Percentiles rank a stretch among this genome's conserved stretches.
phyloP scores from a whole-genome alignment of 2,888 invertebrate species.

The Galeruca laticollis region DNA sequence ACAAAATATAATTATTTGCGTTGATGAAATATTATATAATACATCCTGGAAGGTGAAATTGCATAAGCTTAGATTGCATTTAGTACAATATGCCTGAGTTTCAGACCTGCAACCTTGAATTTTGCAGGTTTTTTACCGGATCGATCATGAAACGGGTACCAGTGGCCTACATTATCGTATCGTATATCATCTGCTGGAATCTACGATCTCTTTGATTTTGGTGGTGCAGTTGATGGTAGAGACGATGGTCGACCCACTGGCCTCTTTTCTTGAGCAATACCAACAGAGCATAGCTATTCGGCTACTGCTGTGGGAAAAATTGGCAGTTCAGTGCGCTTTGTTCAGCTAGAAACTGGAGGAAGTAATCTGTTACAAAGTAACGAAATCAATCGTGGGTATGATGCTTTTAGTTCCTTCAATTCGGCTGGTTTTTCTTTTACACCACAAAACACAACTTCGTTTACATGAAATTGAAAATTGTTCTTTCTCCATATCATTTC shows the following conservation, averaged over 20 bases:
- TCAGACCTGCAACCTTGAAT: no score
- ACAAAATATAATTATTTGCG: no score
- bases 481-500: conserved; percentile 50
- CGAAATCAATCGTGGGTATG: conserved; percentile 17
- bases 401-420: conserved; percentile 14
- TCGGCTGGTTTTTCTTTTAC: conserved; percentile 15
- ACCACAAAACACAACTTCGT: conserved; percentile 24
- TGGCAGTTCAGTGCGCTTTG: conserved; percentile 1
- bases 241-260: no score
- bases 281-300: no score
- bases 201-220: conserved; percentile 4
- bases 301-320: background rate
- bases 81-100: background rate
- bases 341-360: conserved; percentile 14
- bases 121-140: no score
- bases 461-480: conserved; percentile 22
- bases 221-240: no score
- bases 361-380: conserved; percentile 18
- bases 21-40: no score
- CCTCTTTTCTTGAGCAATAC: no score
- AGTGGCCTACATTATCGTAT: no score
- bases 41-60: no score
- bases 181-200: background rate
- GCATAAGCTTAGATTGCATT: background rate
- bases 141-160: no score